These are phyloP conservation scores for Tubiluchus corallicola DNA, from an alignment of 2,888 invertebrate species.

Conservation along the genomic window DNA sequence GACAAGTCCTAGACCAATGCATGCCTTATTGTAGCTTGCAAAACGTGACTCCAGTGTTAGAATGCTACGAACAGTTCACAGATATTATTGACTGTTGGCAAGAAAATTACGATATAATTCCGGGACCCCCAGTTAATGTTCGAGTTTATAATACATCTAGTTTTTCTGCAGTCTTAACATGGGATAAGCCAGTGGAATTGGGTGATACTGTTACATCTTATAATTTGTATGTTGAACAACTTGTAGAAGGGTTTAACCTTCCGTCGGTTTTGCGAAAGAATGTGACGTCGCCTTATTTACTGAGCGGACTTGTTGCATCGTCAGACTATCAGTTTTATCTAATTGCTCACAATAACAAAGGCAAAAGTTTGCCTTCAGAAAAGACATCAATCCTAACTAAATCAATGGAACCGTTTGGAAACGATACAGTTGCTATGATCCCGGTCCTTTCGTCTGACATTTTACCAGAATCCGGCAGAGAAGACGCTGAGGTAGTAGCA, in stretches of 20 bases:
- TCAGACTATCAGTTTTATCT: not conserved
- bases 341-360: slow-evolving; percentile 1
- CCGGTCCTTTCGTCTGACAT: too few species aligned
- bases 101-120: not conserved
- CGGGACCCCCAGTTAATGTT: not conserved
- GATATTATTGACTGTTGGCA: not conserved
- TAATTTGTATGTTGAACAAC: too few species aligned
- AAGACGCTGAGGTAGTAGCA: too few species aligned
- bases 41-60: not conserved
- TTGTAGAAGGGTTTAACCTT: too few species aligned
- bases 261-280: too few species aligned
- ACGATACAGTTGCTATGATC: too few species aligned
- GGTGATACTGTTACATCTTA: not conserved
- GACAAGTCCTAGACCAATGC: not conserved
- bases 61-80: not conserved
- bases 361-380: not conserved
- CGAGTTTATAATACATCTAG: not conserved
- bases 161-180: not conserved
- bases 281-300: not conserved
- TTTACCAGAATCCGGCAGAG: too few species aligned
- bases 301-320: not conserved
- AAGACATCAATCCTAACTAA: too few species aligned
- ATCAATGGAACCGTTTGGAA: too few species aligned
- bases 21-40: not conserved
- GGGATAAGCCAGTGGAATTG: slow-evolving; percentile 3